phyloP scores from a whole-genome alignment of 2,888 invertebrate genomes.

The Cosmopolites sordidus region DNA sequence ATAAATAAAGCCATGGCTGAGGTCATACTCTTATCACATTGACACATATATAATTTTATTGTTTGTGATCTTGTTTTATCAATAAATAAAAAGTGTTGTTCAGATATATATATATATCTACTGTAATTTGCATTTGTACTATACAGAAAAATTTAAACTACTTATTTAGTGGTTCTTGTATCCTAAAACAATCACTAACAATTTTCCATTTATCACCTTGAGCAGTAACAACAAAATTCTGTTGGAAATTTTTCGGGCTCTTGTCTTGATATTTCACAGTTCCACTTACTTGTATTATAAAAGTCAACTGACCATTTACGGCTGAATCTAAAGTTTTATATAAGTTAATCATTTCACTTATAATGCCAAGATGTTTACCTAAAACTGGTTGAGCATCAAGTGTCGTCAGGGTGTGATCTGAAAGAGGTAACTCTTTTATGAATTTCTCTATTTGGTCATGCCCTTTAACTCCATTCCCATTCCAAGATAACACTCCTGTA shows the following conservation, averaged over 20 bases:
- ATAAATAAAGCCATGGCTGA: too few relatives aligned
- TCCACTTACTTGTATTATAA: constrained; percentile 79
- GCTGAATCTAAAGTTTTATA: constrained; percentile 56
- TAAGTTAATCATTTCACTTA: not conserved
- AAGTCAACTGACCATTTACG: constrained; percentile 72
- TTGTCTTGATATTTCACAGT: constrained; percentile 68
- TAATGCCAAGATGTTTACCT: constrained; percentile 45
- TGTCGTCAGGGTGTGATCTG: constrained; percentile 71
- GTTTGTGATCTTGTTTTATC: too few relatives aligned
- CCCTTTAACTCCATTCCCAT: constrained; percentile 81
- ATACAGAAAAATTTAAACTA: constrained; percentile 8
- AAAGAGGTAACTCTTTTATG: constrained; percentile 74
- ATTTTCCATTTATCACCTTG: constrained; percentile 92
- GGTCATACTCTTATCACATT: too few relatives aligned
- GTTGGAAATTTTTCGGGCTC: constrained; percentile 66
- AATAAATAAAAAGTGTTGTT: too few relatives aligned
- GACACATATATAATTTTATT: too few relatives aligned
- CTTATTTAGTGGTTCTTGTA: constrained; percentile 57
- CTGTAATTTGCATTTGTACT: too few relatives aligned
- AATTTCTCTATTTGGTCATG: constrained; percentile 82
- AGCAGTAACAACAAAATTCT: constrained; percentile 83
- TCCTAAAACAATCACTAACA: constrained; percentile 80
- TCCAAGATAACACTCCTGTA: constrained; percentile 83
- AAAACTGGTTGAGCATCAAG: constrained; percentile 84
- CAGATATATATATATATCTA: too few relatives aligned